Percentiles rank a stretch among this genome's conserved stretches.
Conservation (phyloP, 2,888 invertebrate genomes). For the Sminthurinus aureus region DNA sequence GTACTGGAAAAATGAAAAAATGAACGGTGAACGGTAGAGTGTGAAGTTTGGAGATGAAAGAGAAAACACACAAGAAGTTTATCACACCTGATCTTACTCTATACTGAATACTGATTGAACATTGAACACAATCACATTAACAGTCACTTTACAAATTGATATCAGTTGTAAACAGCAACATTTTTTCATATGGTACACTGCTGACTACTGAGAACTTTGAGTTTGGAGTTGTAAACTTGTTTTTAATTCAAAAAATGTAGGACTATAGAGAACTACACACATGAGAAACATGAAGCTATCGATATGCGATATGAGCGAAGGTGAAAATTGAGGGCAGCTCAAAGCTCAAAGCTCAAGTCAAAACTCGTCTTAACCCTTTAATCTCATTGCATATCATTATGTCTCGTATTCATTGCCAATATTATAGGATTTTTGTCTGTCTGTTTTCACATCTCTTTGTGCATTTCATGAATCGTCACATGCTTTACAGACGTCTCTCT, state of each 20-base stretch:
- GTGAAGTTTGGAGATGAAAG: too few species aligned
- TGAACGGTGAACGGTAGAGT: too few species aligned
- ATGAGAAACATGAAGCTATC: background rate
- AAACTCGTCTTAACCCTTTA: background rate
- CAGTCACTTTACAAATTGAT: too few species aligned
- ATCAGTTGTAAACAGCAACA: too few species aligned
- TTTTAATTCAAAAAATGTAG: background rate
- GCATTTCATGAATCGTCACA: too few species aligned
- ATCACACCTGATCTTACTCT: too few species aligned
- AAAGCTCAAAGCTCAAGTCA: background rate
- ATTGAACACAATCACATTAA: too few species aligned
- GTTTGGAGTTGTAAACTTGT: background rate
- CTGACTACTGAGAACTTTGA: background rate
- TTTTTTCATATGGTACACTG: background rate
- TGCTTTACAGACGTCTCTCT: too few species aligned
- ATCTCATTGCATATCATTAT: background rate
- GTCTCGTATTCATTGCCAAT: background rate
- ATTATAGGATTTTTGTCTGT: background rate
- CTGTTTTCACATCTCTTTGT: background rate
- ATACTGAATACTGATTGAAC: too few species aligned
- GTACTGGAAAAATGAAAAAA: too few species aligned
- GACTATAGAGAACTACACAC: too few species aligned
- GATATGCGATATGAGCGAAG: background rate
- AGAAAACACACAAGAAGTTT: too few species aligned
- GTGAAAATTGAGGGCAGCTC: background rate